Evolutionary conservation across 2,113 vertebrate genomes (phyloP).

Genomic region (Pampusana beccarii): DNA sequence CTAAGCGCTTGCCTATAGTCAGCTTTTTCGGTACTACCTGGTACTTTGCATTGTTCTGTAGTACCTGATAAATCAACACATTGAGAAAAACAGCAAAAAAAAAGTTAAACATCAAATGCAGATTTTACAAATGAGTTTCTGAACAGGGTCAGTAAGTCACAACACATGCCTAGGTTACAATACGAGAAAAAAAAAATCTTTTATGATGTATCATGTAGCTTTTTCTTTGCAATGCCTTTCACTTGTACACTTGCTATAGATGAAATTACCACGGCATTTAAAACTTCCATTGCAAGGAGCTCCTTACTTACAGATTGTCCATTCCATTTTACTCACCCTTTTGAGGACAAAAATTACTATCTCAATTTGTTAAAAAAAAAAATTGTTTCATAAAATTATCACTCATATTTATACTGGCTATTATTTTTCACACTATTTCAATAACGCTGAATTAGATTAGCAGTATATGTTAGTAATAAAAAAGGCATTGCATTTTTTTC

Average conservation of each 20-base stretch:
- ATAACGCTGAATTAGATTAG: neutral
- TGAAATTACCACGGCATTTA: neutral
- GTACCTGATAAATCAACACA: slow-evolving; percentile 79
- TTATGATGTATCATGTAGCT: fast-evolving
- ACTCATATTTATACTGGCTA: neutral
- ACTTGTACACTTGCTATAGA: neutral
- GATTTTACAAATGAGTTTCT: neutral
- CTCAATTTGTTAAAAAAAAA: neutral
- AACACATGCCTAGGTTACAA: neutral
- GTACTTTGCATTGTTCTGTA: slow-evolving; percentile 98
- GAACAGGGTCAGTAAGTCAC: neutral
- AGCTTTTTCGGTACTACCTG: slow-evolving; percentile 97
- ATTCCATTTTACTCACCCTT: neutral
- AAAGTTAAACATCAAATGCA: neutral
- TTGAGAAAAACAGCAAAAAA: neutral
- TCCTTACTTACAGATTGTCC: neutral
- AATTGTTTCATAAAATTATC: neutral
- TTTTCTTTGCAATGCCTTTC: neutral
- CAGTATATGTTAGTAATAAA: neutral
- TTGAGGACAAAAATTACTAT: neutral
- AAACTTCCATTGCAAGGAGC: neutral
- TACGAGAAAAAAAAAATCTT: neutral
- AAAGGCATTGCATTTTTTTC: neutral
- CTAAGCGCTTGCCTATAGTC: slow-evolving; percentile 95
- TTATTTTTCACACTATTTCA: neutral